phyloP scores from a whole-genome alignment of 2,888 invertebrate genomes.

The Sphaerophoria rueppellii region DNA sequence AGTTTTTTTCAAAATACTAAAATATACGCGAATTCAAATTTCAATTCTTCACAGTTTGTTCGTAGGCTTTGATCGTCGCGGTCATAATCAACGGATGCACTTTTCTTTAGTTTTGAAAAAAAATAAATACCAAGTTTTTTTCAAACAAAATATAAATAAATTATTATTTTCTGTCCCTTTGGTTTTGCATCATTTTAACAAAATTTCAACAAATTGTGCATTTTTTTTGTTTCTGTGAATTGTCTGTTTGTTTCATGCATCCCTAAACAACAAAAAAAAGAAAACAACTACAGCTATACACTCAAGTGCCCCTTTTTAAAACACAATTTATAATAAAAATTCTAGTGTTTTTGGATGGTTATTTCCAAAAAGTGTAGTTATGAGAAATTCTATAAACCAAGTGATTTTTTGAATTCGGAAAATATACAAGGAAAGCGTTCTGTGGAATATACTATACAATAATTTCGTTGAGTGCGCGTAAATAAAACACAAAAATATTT shows the following conservation, averaged over 20 bases:
- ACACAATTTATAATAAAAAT: not conserved
- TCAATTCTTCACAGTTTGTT: conserved; percentile 74
- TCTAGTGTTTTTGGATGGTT: not conserved
- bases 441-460: not conserved
- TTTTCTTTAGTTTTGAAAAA: conserved; percentile 42
- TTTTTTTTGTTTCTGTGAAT: conserved; percentile 5
- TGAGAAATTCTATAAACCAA: conserved; percentile 22
- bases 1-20: conserved; percentile 55
- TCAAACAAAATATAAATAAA: conserved; percentile 15
- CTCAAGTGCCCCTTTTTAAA: conserved; percentile 21
- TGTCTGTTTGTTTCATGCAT: conserved; percentile 13
- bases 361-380: conserved; percentile 20
- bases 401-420: conserved; percentile 18
- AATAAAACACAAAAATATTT: conserved; percentile 39
- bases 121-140: conserved; percentile 21
- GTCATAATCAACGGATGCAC: conserved; percentile 74
- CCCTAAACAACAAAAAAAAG: conserved; percentile 7
- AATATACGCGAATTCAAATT: conserved; percentile 62
- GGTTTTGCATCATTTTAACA: not conserved
- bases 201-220: not conserved
- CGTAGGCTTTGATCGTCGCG: conserved; percentile 77
- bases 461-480: conserved; percentile 19
- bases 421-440: not conserved
- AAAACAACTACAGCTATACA: conserved; percentile 25
- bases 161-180: conserved; percentile 1